Percentiles rank a stretch among this genome's conserved stretches.
phyloP scores from a whole-genome alignment of 1,140 invertebrate species.

The Spodoptera frugiperda region DNA sequence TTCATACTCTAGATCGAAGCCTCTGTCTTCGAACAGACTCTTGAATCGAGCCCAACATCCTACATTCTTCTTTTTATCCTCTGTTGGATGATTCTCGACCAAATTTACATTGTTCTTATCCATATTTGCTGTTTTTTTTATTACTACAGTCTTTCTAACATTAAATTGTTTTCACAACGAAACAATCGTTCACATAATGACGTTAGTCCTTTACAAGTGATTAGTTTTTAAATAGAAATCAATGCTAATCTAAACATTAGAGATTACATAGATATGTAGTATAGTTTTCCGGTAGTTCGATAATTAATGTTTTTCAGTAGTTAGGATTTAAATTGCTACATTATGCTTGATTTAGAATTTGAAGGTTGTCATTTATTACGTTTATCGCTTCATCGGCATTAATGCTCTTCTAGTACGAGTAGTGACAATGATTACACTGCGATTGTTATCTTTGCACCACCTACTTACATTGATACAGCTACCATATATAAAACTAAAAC shows the following conservation, averaged over 20 bases:
- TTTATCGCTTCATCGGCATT: conserved; percentile 30
- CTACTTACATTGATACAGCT: conserved; percentile 2
- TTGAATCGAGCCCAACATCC: conserved; percentile 79
- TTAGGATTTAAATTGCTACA: conserved; percentile 16
- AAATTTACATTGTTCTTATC: conserved; percentile 46
- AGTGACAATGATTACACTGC: neutral
- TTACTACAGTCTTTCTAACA: neutral
- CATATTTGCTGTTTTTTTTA: conserved; percentile 49
- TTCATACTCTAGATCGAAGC: conserved; percentile 80
- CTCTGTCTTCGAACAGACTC: conserved; percentile 78
- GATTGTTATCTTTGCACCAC: conserved; percentile 9
- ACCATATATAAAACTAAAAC: neutral
- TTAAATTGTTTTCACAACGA: neutral
- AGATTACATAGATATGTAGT: conserved; percentile 38
- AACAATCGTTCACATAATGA: conserved; percentile 23
- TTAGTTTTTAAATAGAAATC: conserved; percentile 23
- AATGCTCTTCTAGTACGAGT: conserved; percentile 5
- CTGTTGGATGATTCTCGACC: conserved; percentile 46
- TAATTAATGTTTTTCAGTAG: conserved; percentile 23
- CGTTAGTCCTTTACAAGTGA: neutral
- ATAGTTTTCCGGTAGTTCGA: neutral
- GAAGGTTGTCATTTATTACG: conserved; percentile 13
- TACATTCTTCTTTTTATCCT: conserved; percentile 53
- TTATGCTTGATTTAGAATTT: conserved; percentile 7
- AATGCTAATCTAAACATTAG: conserved; percentile 37